A percentile compares a stretch with the other conserved stretches of the same genome.
Evolutionary conservation across 1,140 invertebrate species (phyloP).

Genomic region (Diorhabda carinulata): DNA sequence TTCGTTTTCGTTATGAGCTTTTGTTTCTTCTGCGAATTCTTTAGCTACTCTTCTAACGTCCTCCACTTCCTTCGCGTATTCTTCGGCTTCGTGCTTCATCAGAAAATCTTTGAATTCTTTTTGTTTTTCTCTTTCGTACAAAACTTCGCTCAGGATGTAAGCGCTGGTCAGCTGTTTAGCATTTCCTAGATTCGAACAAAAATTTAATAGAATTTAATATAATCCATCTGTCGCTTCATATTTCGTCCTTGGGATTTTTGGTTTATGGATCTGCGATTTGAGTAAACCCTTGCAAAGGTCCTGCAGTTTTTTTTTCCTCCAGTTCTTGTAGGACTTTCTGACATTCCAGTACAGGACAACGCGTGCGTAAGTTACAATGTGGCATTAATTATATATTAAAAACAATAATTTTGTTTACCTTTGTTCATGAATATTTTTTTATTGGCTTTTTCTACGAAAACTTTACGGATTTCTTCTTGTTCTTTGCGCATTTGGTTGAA

Average conservation of each 20-base stretch:
- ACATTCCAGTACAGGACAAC: too few relatives aligned
- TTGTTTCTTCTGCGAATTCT: constrained; percentile 24
- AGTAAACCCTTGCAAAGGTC: too few relatives aligned
- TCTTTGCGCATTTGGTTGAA: constrained; percentile 33
- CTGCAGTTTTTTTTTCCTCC: too few relatives aligned
- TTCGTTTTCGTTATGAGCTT: constrained; percentile 21
- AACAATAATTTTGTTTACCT: neutral
- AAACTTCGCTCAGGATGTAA: constrained; percentile 32
- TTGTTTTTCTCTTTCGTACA: constrained; percentile 36
- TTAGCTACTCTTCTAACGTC: constrained; percentile 22
- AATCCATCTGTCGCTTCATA: neutral
- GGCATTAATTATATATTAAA: too few relatives aligned
- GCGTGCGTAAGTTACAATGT: neutral
- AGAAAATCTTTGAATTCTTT: constrained; percentile 32
- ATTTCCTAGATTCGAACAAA: constrained; percentile 10
- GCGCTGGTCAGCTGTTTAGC: constrained; percentile 34
- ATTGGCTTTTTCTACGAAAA: constrained; percentile 34
- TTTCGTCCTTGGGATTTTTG: neutral
- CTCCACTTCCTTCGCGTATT: constrained; percentile 24
- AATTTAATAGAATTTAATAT: neutral
- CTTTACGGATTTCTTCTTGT: constrained; percentile 34
- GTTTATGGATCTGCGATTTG: too few relatives aligned
- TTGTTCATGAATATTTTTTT: constrained; percentile 31
- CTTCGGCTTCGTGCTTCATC: constrained; percentile 30
- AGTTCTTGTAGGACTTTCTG: too few relatives aligned